Base-by-base conservation (phyloP, 2,888 invertebrate species). In the Caenorhabditis sp. region DNA sequence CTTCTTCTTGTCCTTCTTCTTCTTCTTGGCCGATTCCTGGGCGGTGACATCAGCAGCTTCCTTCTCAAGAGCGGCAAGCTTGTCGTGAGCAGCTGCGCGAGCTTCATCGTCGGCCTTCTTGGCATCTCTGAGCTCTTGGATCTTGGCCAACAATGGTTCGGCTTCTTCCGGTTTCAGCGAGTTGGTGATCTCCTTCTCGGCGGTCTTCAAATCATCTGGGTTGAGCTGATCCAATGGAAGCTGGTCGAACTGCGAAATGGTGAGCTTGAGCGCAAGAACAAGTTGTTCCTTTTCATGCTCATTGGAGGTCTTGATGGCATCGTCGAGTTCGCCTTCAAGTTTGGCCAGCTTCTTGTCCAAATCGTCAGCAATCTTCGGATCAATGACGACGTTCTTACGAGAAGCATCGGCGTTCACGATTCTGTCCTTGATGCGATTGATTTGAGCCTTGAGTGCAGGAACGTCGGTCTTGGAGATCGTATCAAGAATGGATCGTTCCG, bases 1-100 rank as follows among this genome's bases (percentile, higher is more conserved):
- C 70, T 68, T 74, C 74, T 78, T 74, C 74, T 74, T 74, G 59
- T 61, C 65, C 71, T 78, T 78, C 59, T 74, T 66, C 55, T 71
- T 65, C 71, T 74, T 70, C 15, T 74, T 65, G 24, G 61, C 61
- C 15, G 59, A 46, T 48, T 68, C 70, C 35, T 58, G 56, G 45
- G 66, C 66, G 39, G 68, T 52, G 35, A 73, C 58, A 35, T 66
- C 76, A 24, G 56, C 74, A 20, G 63, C 76, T 39, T 78, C 68
- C 53, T 78, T 80, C 55, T 76, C 68, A 35, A 81, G 71, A 53
- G 59, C 56, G 20, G 30, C 70, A 55, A 82, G 48, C 52, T 74
- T 63, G 32, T 78, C 72, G 76, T 73, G 63, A 43, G 55, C 58
- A 39, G 63, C 66, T 55, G 50, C 35, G 24, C 63, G 32, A 45